A percentile compares a stretch with the other conserved stretches of the same genome.
These are phyloP conservation scores for Mnemiopsis leidyi DNA, from an alignment of 37 sponge, comb jelly and placozoan species.

Conservation along the genomic window DNA sequence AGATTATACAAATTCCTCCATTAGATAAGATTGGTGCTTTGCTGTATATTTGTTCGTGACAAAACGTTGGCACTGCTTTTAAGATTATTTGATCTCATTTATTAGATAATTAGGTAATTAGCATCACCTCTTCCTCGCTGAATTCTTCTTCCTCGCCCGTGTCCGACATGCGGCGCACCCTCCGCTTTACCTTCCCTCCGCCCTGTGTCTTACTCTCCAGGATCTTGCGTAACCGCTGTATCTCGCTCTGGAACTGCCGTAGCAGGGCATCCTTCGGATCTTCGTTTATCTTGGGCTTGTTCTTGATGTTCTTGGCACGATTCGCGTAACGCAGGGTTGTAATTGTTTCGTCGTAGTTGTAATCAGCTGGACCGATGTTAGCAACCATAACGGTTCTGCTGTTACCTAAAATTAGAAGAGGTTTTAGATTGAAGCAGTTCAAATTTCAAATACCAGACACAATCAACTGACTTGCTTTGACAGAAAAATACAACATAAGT, in stretches of 20 bases:
- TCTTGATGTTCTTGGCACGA: conserved; percentile 98
- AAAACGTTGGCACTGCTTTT: no score
- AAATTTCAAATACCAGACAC: no score
- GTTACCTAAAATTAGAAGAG: conserved; percentile 96
- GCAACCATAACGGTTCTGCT: conserved; percentile 98
- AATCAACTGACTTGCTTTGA: no score
- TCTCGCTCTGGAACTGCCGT: conserved; percentile 72
- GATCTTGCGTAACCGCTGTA: conserved; percentile 15
- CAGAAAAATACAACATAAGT: no score
- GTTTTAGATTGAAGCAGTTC: no score
- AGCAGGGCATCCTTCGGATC: conserved; percentile 98
- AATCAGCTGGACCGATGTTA: conserved; percentile 94
- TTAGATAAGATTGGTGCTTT: no score
- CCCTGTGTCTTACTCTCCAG: conserved; percentile 65
- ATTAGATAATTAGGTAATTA: no score
- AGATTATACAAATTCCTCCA: no score
- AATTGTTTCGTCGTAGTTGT: conserved; percentile 96
- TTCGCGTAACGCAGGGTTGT: conserved; percentile 95
- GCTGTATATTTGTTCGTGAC: no score
- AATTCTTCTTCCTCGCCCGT: conserved; percentile 29
- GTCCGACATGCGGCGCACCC: conserved; percentile 10
- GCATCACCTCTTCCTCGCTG: conserved; percentile 28
- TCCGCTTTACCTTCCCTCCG: neutral
- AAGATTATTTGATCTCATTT: no score
- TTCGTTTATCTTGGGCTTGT: conserved; percentile 96